Percentiles rank a stretch among this genome's conserved stretches.
Conservation (phyloP, 2,797 vertebrate genomes). For the Poeciliopsis infans region DNA sequence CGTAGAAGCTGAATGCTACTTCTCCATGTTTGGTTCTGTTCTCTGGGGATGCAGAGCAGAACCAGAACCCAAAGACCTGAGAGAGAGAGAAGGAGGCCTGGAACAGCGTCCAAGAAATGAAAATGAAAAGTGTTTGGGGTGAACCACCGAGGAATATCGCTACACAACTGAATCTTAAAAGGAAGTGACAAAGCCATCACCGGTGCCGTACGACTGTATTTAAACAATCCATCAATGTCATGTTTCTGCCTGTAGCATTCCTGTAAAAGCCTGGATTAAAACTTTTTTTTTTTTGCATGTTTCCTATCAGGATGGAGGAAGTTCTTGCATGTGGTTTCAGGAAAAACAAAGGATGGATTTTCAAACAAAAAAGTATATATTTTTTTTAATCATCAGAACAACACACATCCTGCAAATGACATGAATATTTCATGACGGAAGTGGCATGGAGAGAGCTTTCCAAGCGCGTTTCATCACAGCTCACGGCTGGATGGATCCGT, state of each 20-base stretch:
- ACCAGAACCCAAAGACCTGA: too few relatives aligned
- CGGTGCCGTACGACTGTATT: neutral
- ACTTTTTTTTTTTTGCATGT: neutral
- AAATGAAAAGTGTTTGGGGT: neutral
- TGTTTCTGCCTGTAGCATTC: neutral
- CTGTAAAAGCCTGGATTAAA: neutral
- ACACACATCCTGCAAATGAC: conserved; percentile 39
- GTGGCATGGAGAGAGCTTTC: conserved; percentile 44
- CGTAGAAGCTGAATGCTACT: too few relatives aligned
- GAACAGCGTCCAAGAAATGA: neutral
- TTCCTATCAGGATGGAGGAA: conserved; percentile 18
- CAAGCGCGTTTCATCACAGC: conserved; percentile 27
- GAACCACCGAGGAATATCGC: neutral
- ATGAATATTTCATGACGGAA: conserved; percentile 66
- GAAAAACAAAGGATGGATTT: neutral
- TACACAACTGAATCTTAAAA: neutral
- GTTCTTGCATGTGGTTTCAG: conserved; percentile 10
- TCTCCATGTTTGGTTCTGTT: too few relatives aligned
- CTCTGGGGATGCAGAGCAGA: too few relatives aligned
- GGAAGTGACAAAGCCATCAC: neutral
- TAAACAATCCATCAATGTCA: neutral
- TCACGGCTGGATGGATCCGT: conserved; percentile 1
- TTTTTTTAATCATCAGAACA: conserved; percentile 12
- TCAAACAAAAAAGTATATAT: too few relatives aligned
- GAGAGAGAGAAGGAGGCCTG: too few relatives aligned